A percentile compares a stretch with the other conserved stretches of the same genome.
Conservation (phyloP, 2,797 vertebrate genomes). For the Dendrocincla fuliginosa region DNA sequence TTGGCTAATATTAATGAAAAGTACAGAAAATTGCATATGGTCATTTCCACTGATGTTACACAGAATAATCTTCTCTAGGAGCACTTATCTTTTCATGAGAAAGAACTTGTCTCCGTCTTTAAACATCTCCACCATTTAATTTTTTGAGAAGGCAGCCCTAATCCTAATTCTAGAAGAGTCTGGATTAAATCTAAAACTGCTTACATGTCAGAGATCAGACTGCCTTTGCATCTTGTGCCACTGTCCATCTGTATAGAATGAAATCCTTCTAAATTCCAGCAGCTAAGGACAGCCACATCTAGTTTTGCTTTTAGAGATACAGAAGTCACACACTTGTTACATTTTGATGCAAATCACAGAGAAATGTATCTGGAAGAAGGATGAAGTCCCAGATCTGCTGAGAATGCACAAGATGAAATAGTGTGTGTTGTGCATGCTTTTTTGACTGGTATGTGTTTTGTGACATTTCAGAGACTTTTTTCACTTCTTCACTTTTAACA, state of each 20-base stretch:
- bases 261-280: neutral
- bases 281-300: neutral
- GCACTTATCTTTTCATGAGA: neutral
- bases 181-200: neutral
- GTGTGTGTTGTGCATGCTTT: neutral
- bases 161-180: neutral
- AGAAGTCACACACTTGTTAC: neutral
- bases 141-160: neutral
- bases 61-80: neutral
- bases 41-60: neutral
- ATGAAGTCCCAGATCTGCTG: neutral
- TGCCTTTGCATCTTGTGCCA: neutral
- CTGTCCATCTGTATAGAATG: neutral
- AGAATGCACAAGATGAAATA: neutral
- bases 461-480: neutral
- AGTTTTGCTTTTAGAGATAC: neutral
- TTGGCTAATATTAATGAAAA: neutral
- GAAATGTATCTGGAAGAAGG: neutral
- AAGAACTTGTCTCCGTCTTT: neutral
- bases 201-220: neutral
- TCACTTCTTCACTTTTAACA: neutral
- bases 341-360: neutral
- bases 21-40: neutral
- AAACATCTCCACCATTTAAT: neutral
- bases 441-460: neutral